Base-by-base conservation (phyloP, 1,140 invertebrate genomes). In the Ostrea edulis region DNA sequence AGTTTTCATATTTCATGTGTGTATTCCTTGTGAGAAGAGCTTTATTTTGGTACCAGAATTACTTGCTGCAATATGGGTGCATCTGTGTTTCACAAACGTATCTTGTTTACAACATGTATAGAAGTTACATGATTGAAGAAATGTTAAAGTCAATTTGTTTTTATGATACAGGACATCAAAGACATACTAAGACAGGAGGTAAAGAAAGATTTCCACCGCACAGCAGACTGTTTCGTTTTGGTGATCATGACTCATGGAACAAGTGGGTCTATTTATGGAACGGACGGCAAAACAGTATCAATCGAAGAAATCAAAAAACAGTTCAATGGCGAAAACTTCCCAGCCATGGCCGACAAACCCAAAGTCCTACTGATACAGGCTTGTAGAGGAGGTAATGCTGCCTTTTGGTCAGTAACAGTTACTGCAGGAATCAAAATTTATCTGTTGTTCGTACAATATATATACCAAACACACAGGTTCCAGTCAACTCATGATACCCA, bases 341-440 rank as follows among this genome's bases (percentile, higher is more conserved):
- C 44, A 29, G 83, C 54, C n/a, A 89, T 89, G 88, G 86, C 86
- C 1, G 51, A 85, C 54, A 89, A 89, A 55, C 88, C 88, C 0
- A 89, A 89, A 55, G 51, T 89, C 25, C 35, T 89, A 12, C 87
- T 89, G 17, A 87, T 89, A 12, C 88, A 89, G 55, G 88, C 88
- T 0, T 89, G 88, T 87, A 25, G 88, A 22, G 88, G 86, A 85
- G 88, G 88, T 89, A 85, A n/a, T 7, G 17, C 9, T 29, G 25
- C 62, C 5, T 8, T 12, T 20, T 82, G 62, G 14, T 65, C 22
- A 20, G 22, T 65, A 65, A 3, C 62, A 17, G 1, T 65, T 22
- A 7, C 14, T 65, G 7, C 14, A 17, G 1, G 14, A 20, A 44
- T 2, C 5, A 44, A 44, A 44, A 44, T 44, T 44, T 44, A 44